A percentile compares a stretch with the other conserved stretches of the same genome.
These are phyloP conservation scores for Campoletis sonorensis DNA, from an alignment of 1,140 invertebrate genomes.

Conservation along the genomic window DNA sequence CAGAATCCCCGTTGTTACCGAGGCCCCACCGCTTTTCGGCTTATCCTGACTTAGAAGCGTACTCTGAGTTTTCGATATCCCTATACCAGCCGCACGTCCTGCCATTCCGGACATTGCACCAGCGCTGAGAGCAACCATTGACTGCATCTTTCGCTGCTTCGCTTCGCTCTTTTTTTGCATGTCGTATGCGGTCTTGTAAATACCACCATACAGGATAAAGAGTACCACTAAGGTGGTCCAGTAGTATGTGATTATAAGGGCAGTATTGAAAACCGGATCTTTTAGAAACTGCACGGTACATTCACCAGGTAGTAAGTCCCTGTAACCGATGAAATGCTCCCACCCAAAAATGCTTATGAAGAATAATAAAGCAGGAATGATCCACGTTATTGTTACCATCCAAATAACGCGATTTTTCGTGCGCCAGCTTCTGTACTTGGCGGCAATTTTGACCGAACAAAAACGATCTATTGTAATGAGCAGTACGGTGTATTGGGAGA, in stretches of 20 bases:
- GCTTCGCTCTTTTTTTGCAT: conserved; percentile 99
- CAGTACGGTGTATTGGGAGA: conserved; percentile 99
- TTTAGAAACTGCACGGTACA: conserved; percentile 99
- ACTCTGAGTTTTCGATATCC: conserved; percentile 86
- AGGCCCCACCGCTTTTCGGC: conserved; percentile 72
- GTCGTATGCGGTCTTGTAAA: conserved; percentile 98
- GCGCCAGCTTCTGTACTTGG: conserved; percentile 97
- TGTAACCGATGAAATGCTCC: conserved; percentile 97
- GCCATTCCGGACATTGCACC: conserved; percentile 93
- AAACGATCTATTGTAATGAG: conserved; percentile 99
- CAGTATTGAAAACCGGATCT: conserved; percentile 98
- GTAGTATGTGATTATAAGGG: conserved; percentile 98
- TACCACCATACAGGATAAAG: conserved; percentile 96
- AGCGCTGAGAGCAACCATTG: conserved; percentile 92
- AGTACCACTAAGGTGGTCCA: conserved; percentile 97
- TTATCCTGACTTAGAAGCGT: conserved; percentile 85
- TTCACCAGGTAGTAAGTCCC: conserved; percentile 90
- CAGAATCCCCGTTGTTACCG: conserved; percentile 38
- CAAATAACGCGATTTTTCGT: conserved; percentile 94
- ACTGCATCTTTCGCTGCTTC: conserved; percentile 95
- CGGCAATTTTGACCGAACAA: conserved; percentile 99
- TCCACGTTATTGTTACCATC: conserved; percentile 98
- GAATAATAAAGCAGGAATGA: conserved; percentile 96
- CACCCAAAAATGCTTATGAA: conserved; percentile 99
- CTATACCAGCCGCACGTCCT: conserved; percentile 90